Conservation (phyloP, 2,113 vertebrate species). For the Heterotis niloticus region DNA sequence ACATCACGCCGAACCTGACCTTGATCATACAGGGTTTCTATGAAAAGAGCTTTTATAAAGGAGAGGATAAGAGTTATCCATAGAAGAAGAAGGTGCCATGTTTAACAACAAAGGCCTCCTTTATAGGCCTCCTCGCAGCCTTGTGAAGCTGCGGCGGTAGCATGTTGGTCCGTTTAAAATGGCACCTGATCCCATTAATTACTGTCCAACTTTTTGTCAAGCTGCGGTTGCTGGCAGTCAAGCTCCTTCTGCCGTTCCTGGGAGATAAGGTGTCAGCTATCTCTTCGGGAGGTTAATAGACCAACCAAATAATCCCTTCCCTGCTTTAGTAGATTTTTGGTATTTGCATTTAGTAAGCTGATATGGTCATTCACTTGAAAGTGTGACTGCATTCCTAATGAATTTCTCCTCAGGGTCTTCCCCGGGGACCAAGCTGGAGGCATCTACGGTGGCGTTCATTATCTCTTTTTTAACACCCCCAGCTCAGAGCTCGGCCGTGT, state of each 20-base stretch:
- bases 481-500: constrained; percentile 3
- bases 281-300: constrained; percentile 55
- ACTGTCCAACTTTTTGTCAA: constrained; percentile 49
- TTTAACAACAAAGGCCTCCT: constrained; percentile 26
- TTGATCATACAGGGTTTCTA: constrained; percentile 29
- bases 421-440: constrained; percentile 33
- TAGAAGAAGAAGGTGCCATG: not conserved
- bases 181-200: constrained; percentile 53
- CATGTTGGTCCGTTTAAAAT: constrained; percentile 47
- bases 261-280: constrained; percentile 55
- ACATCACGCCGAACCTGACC: constrained; percentile 40
- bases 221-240: constrained; percentile 42
- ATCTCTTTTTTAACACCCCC: constrained; percentile 19
- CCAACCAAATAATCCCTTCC: constrained; percentile 50
- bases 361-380: constrained; percentile 54
- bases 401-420: constrained; percentile 43
- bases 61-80: too few species aligned
- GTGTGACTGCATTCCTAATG: constrained; percentile 54
- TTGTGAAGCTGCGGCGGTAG: constrained; percentile 40
- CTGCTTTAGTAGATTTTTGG: constrained; percentile 49
- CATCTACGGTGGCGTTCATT: constrained; percentile 29
- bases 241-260: constrained; percentile 46
- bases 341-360: constrained; percentile 56
- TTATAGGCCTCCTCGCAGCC: constrained; percentile 28
- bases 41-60: constrained; percentile 8